phyloP scores from a whole-genome alignment of 64 coral and sea anemone genomes.

The Stichodactyla mertensii region DNA sequence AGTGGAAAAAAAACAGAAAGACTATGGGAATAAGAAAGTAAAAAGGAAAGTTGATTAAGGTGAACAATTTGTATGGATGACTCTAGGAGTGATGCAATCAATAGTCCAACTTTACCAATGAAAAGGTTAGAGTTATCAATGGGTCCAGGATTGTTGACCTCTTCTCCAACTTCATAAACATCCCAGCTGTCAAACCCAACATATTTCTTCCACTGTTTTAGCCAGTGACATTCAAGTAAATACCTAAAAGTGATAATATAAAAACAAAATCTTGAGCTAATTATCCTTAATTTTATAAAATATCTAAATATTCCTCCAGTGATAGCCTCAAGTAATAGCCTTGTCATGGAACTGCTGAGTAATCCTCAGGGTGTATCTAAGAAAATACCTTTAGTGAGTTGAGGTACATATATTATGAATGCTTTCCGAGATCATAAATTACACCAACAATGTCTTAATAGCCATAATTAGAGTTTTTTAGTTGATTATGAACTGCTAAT shows the following conservation, averaged over 20 bases:
- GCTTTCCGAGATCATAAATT: neutral
- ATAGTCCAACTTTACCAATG: conserved; percentile 39
- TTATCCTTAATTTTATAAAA: neutral
- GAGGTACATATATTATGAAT: too few species aligned
- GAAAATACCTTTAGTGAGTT: too few species aligned
- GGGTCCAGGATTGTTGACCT: conserved; percentile 83
- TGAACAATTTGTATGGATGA: too few species aligned
- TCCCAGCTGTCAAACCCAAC: conserved; percentile 98
- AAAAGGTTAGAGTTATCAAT: conserved; percentile 89
- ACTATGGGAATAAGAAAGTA: too few species aligned
- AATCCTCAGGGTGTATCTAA: too few species aligned
- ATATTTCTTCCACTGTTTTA: conserved; percentile 98
- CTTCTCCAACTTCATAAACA: conserved; percentile 66
- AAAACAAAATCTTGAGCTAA: neutral
- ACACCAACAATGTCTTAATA: neutral
- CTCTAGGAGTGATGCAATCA: neutral
- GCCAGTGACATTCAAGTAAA: conserved; percentile 80
- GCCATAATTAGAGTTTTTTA: neutral
- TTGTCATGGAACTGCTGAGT: too few species aligned
- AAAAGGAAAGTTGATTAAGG: too few species aligned
- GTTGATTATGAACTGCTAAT: neutral
- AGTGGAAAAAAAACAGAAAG: neutral
- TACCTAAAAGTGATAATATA: conserved; percentile 44
- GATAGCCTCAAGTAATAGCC: too few species aligned
- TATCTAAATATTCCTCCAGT: neutral